A percentile compares a stretch with the other conserved stretches of the same genome.
Conservation (phyloP, 2,797 vertebrate genomes). For the Cirrhinus molitorella region DNA sequence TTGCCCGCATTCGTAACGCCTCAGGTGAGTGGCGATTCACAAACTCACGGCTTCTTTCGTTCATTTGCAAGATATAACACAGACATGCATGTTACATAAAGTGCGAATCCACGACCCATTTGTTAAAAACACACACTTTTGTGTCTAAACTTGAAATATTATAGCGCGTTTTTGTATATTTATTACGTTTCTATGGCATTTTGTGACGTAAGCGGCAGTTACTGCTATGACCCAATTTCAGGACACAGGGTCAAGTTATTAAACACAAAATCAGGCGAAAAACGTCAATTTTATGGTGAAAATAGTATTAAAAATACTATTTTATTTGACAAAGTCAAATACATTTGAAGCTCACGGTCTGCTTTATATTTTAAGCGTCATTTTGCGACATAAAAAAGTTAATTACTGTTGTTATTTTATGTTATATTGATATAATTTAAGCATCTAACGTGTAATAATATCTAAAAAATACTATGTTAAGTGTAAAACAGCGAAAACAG, state of each 20-base stretch:
- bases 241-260: background rate
- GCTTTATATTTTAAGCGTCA: background rate
- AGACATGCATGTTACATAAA: slow-evolving; percentile 7
- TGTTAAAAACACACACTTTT: background rate
- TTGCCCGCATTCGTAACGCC: too few species aligned
- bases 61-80: background rate
- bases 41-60: background rate
- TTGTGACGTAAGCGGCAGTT: background rate
- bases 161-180: background rate
- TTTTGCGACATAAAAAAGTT: background rate
- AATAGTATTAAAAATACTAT: background rate
- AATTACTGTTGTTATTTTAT: background rate
- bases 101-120: background rate
- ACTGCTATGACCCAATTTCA: background rate
- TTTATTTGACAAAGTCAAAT: background rate
- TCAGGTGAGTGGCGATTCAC: slow-evolving; percentile 28
- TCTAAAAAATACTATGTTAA: background rate
- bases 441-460: background rate
- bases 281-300: too few species aligned
- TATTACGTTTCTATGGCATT: background rate
- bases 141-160: background rate
- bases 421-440: background rate
- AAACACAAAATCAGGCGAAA: too few species aligned
- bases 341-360: too few species aligned
- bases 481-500: background rate